Percentiles rank a stretch among this genome's conserved stretches.
These are phyloP conservation scores for Oceanodroma leucorhoa DNA, from an alignment of 2,797 vertebrate genomes.

Conservation along the genomic window DNA sequence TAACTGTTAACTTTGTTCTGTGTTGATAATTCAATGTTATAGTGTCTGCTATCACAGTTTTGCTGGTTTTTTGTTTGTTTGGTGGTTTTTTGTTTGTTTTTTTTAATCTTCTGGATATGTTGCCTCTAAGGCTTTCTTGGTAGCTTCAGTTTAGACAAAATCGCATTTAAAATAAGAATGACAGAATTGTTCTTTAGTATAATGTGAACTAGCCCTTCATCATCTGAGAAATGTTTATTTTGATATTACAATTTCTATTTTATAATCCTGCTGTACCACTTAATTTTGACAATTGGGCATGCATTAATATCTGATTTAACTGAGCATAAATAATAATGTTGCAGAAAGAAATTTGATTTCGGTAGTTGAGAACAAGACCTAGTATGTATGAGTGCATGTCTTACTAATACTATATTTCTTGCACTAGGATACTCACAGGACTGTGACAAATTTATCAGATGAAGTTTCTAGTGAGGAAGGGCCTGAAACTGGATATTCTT, in stretches of 20 bases:
- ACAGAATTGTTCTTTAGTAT: neutral
- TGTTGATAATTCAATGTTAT: neutral
- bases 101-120: neutral
- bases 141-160: neutral
- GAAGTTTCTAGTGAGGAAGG: conserved; percentile 97
- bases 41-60: neutral
- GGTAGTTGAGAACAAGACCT: neutral
- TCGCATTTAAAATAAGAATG: neutral
- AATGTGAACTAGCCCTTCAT: neutral
- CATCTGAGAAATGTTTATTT: neutral
- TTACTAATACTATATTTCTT: neutral
- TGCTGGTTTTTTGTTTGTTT: neutral
- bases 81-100: too few species aligned
- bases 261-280: neutral
- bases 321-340: neutral
- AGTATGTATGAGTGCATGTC: neutral
- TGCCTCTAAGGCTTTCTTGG: neutral
- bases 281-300: neutral
- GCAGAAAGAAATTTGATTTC: neutral
- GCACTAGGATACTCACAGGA: conserved; percentile 78
- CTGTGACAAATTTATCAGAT: conserved; percentile 83
- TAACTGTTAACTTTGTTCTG: neutral
- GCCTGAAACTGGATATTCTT: conserved; percentile 84
- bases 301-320: neutral
- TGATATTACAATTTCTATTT: neutral